Evolutionary conservation across 64 coral and sea anemone species (phyloP), one percentile per base, ranked within the genome.

Genomic region (Hydrozoanthus tunicans): DNA sequence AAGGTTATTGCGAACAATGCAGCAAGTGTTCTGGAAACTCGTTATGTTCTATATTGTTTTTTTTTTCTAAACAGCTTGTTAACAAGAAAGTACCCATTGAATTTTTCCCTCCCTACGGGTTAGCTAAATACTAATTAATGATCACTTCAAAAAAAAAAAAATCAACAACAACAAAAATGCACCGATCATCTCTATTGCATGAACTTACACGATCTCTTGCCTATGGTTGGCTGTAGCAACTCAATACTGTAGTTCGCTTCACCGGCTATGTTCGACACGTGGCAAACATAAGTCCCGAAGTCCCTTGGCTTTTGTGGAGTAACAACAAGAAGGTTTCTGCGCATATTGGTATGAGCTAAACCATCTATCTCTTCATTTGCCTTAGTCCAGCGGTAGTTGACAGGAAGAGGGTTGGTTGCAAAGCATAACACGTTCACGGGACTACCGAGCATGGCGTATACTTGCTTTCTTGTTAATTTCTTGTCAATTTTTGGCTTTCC

Each of bases 201-300:
- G 68, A 63, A 81, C 79, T 64, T 81, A 81, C 79, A n/a, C 7
- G 13, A 23, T 9, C 3, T 83, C 43, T 55, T 66, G 14, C n/a
- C 4, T 54, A 9, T 12, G 32, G 26, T 3, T 53, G 6, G 51
- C 6, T 68, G 51, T 65, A 83, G 27, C 17, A 83, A 51, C 61
- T 63, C 81, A 3, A 83, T 68, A 9, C 14, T 69, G 81, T 83
- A 83, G 25, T 69, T 83, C 14, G 81, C 8, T 6, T 23, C n/a
- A 43, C 81, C 81, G 53, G 81, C 81, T n/a, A 83, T 83, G 59
- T 82, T 81, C 66, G 77, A 58, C 56, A 69, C 79, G 6, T 58
- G 57, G 70, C 89, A 91, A 6, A 91, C 62, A 20, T 91, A 91
- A 15, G 61, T 66, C 26, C 90, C 90, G 74, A 81, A 91, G 65